A percentile compares a stretch with the other conserved stretches of the same genome.
Evolutionary conservation across 2,113 vertebrate genomes (phyloP).

Genomic region (Scortum barcoo): DNA sequence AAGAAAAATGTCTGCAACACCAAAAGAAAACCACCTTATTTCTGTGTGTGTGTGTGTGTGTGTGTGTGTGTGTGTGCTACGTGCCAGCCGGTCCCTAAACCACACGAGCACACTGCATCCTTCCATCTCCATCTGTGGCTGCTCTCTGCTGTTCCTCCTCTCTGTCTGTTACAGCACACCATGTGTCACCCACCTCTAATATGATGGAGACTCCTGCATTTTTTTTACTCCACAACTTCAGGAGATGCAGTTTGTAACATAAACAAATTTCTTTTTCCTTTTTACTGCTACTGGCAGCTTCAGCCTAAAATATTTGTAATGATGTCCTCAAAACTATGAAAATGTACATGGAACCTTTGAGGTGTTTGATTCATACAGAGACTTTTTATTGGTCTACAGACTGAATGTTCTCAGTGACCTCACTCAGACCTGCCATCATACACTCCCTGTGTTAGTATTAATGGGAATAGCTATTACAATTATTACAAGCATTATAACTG

Average conservation of each 20-base stretch:
- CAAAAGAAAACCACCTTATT: slow-evolving; percentile 1
- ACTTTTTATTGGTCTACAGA: background rate
- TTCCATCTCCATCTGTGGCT: slow-evolving; percentile 21
- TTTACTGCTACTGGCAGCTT: background rate
- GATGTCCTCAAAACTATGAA: background rate
- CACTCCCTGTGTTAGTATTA: too few relatives aligned
- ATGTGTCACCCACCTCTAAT: background rate
- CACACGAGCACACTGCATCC: slow-evolving; percentile 1
- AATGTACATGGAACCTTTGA: background rate
- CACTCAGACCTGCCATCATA: too few relatives aligned
- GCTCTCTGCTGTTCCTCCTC: background rate
- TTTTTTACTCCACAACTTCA: background rate
- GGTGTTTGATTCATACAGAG: background rate
- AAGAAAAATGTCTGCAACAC: slow-evolving; percentile 20
- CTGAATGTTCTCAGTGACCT: background rate
- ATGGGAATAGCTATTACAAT: too few relatives aligned
- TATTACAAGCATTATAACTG: too few relatives aligned
- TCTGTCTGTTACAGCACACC: background rate
- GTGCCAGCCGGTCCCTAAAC: background rate
- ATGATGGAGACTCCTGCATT: background rate
- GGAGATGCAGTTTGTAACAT: background rate
- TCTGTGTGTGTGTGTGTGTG: slow-evolving; percentile 2
- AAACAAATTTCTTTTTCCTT: background rate
- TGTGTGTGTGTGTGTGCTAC: background rate
- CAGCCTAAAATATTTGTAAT: background rate